These are phyloP conservation scores for Lamellibrachia satsuma DNA, from an alignment of 2,888 invertebrate species.

Conservation along the genomic window DNA sequence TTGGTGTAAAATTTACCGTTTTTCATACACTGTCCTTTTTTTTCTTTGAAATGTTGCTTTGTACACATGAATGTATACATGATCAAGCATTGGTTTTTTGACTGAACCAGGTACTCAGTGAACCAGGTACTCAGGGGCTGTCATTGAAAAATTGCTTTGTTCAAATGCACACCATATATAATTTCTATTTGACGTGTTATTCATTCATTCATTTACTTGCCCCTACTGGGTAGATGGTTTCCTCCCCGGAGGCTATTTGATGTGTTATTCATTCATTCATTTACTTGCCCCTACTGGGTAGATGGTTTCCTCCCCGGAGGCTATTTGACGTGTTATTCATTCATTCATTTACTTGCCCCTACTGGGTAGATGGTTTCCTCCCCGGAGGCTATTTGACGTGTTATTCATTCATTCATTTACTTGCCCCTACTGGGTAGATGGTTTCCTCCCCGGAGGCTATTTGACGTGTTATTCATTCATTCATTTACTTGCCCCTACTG, in stretches of 20 bases:
- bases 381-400: not conserved
- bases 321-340: not conserved
- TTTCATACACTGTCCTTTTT: not conserved
- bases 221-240: not conserved
- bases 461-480: too few relatives aligned
- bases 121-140: not conserved
- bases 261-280: not conserved
- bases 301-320: too few relatives aligned
- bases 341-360: not conserved
- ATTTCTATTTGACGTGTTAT: not conserved
- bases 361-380: not conserved
- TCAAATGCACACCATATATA: not conserved
- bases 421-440: not conserved
- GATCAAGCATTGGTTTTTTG: not conserved
- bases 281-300: not conserved
- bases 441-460: too few relatives aligned
- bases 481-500: too few relatives aligned
- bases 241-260: too few relatives aligned
- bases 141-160: not conserved
- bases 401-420: not conserved
- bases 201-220: not conserved
- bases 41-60: not conserved
- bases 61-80: not conserved
- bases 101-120: not conserved
- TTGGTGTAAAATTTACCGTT: not conserved